Evolutionary conservation across 2,797 vertebrate genomes (phyloP).

Genomic region (Novumbra hubbsi): DNA sequence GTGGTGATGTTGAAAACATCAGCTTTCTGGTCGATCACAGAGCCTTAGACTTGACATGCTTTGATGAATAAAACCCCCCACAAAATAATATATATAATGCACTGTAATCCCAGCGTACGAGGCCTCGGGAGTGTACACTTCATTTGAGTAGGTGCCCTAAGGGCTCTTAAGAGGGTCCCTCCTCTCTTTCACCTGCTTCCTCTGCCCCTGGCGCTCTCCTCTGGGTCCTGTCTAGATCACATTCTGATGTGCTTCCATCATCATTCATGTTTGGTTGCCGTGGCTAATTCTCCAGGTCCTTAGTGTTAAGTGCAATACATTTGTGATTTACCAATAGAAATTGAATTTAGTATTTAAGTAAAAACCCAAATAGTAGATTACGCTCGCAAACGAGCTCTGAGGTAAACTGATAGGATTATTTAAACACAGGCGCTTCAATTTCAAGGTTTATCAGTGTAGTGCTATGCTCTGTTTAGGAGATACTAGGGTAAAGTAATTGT

Average conservation of each 20-base stretch:
- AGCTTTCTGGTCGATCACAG: conserved; percentile 15
- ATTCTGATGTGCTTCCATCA: conserved; percentile 18
- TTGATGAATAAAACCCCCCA: conserved; percentile 12
- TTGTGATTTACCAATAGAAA: background rate
- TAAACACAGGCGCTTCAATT: background rate
- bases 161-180: conserved; percentile 18
- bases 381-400: background rate
- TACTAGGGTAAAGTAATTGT: conserved; percentile 1
- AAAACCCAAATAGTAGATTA: background rate
- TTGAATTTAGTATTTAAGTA: conserved; percentile 1
- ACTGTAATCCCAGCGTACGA: conserved; percentile 15
- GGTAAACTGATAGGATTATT: background rate
- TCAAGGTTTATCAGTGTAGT: conserved; percentile 5
- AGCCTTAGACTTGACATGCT: background rate
- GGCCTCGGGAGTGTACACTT: conserved; percentile 35
- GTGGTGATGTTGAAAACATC: conserved; percentile 14
- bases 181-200: conserved; percentile 2
- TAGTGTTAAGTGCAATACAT: conserved; percentile 16
- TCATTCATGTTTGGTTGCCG: conserved; percentile 20
- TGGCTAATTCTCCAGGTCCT: background rate
- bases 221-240: conserved; percentile 16
- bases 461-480: background rate
- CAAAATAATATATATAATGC: conserved; percentile 30
- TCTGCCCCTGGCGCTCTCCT: background rate
- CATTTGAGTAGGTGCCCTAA: conserved; percentile 39